Conservation (phyloP, 2,888 invertebrate genomes). For the Stenoptilia bipunctidactyla region DNA sequence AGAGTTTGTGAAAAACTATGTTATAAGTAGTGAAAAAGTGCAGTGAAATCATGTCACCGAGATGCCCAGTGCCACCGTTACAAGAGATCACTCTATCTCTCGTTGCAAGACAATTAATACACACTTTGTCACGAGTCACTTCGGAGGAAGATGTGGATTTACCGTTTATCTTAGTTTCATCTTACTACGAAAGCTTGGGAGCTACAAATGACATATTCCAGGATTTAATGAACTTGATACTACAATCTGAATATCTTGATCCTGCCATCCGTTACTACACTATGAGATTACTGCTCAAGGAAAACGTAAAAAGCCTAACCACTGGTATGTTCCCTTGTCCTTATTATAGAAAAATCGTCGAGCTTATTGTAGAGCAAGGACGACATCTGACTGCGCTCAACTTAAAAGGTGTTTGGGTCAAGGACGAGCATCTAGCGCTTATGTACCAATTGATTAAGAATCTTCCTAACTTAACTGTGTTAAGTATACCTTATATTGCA, state of each 20-base stretch:
- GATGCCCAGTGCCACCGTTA: slow-evolving; percentile 70
- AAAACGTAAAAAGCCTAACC: slow-evolving; percentile 74
- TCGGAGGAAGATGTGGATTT: slow-evolving; percentile 70
- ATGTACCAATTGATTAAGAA: slow-evolving; percentile 73
- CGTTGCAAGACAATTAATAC: slow-evolving; percentile 73
- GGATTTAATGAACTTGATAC: slow-evolving; percentile 75
- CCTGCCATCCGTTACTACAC: slow-evolving; percentile 77
- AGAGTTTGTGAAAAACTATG: slow-evolving; percentile 12
- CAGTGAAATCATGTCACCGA: slow-evolving; percentile 73
- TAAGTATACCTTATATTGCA: slow-evolving; percentile 79
- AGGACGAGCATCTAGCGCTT: slow-evolving; percentile 75
- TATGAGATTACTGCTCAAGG: slow-evolving; percentile 74
- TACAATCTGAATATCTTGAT: slow-evolving; percentile 76
- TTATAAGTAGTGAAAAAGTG: slow-evolving; percentile 17
- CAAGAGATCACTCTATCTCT: slow-evolving; percentile 72
- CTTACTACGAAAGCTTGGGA: slow-evolving; percentile 71
- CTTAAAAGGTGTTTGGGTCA: slow-evolving; percentile 80
- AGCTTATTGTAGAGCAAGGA: slow-evolving; percentile 75
- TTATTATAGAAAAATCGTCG: slow-evolving; percentile 78
- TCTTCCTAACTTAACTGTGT: slow-evolving; percentile 69
- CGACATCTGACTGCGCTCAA: slow-evolving; percentile 74
- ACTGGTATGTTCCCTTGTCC: slow-evolving; percentile 79
- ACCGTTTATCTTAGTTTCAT: slow-evolving; percentile 71
- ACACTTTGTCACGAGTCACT: slow-evolving; percentile 73
- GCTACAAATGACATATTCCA: slow-evolving; percentile 78